Evolutionary conservation across 2,888 invertebrate genomes (phyloP).

Genomic region (Cremastinae sp.): DNA sequence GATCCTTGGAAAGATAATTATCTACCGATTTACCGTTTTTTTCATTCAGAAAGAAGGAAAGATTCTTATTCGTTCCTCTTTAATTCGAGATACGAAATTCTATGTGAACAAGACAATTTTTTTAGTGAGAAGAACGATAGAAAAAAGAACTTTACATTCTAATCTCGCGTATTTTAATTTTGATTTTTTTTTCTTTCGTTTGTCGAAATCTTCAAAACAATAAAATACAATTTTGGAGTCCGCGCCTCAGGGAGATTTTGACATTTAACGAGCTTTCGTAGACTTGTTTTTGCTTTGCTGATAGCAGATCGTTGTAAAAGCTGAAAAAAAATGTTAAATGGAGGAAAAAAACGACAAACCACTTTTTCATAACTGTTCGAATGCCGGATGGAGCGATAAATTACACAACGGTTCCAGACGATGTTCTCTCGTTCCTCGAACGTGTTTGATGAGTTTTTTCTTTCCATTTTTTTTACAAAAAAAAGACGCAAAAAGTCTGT

Average conservation of each 20-base stretch:
- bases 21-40: background rate
- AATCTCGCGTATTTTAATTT: too few species aligned
- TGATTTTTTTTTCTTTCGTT: too few species aligned
- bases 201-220: too few species aligned
- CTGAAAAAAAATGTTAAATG: background rate
- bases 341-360: constrained; percentile 8
- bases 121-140: too few species aligned
- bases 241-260: background rate
- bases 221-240: constrained; percentile 5
- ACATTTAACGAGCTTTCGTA: constrained; percentile 14
- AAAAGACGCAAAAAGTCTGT: too few species aligned
- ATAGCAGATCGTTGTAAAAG: background rate
- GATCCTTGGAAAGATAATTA: background rate
- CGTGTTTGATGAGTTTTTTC: background rate
- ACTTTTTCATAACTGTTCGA: background rate
- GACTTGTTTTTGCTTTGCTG: too few species aligned
- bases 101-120: too few species aligned
- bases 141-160: too few species aligned
- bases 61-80: too few species aligned
- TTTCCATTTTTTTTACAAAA: background rate
- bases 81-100: too few species aligned
- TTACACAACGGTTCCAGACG: constrained; percentile 6
- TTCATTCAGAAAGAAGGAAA: background rate
- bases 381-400: background rate
- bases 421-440: background rate